Evolutionary conservation across 2,113 vertebrate species (phyloP).

Genomic region (Sphaerodactylus townsendi): DNA sequence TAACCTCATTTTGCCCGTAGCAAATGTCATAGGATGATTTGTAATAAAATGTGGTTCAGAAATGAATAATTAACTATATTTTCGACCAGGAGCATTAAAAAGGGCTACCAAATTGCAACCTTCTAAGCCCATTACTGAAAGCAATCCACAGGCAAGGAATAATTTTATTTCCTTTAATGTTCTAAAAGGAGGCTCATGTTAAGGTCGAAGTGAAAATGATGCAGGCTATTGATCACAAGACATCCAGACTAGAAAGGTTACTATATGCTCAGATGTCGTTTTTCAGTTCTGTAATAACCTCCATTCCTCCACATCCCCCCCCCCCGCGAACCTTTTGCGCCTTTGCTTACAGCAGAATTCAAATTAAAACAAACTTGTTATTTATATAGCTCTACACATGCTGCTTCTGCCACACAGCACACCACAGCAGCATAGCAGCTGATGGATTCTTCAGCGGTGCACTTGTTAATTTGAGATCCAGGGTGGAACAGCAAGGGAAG

Average conservation of each 20-base stretch:
- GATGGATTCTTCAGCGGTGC: neutral
- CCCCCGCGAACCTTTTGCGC: neutral
- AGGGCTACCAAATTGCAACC: slow-evolving; percentile 23
- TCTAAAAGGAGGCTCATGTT: slow-evolving; percentile 69
- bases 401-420: neutral
- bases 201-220: slow-evolving; percentile 73
- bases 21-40: neutral
- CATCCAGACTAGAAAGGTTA: slow-evolving; percentile 67
- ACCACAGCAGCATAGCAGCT: fast-evolving
- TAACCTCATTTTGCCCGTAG: neutral
- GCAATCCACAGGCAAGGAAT: slow-evolving; percentile 60
- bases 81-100: slow-evolving; percentile 16
- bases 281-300: slow-evolving; percentile 70
- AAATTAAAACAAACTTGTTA: slow-evolving; percentile 48
- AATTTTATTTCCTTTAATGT: slow-evolving; percentile 67
- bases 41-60: neutral
- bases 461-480: fast-evolving
- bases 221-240: slow-evolving; percentile 65
- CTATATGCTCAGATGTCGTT: slow-evolving; percentile 47
- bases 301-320: neutral
- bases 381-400: slow-evolving; percentile 56
- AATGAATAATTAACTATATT: neutral
- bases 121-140: slow-evolving; percentile 51
- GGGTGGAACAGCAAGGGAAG: fast-evolving
- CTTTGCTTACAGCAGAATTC: neutral